These are phyloP conservation scores for Antechinus stuartii DNA, from an alignment of 2,113 vertebrate species.

Conservation along the genomic window DNA sequence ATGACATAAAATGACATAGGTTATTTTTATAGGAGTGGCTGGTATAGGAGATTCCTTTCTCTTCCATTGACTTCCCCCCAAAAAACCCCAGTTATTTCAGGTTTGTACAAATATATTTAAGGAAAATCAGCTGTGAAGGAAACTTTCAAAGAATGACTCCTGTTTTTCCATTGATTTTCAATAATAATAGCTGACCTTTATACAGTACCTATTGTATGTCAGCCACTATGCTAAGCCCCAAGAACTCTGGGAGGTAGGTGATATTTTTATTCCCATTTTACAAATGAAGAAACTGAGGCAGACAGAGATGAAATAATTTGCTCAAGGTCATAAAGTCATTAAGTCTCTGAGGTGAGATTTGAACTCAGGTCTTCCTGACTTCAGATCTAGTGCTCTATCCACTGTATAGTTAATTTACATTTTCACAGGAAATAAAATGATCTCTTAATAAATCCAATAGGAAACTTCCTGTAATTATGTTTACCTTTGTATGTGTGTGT, in stretches of 20 bases:
- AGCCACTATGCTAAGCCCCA: neutral
- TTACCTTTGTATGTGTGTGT: neutral
- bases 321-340: neutral
- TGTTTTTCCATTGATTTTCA: neutral
- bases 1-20: neutral
- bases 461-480: neutral
- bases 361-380: neutral
- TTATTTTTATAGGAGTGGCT: neutral
- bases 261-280: neutral
- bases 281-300: neutral
- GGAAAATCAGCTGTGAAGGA: neutral
- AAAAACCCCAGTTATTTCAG: neutral
- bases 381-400: neutral
- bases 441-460: neutral
- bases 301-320: neutral
- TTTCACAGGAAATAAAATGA: neutral
- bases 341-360: neutral
- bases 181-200: neutral
- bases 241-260: neutral
- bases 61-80: neutral
- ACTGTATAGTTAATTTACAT: neutral
- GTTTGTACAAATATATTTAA: neutral
- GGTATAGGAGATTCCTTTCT: neutral
- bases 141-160: neutral
- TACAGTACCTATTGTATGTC: neutral